These are phyloP conservation scores for Sebastes nivosus DNA, from an alignment of 2,797 vertebrate species.

Conservation along the genomic window DNA sequence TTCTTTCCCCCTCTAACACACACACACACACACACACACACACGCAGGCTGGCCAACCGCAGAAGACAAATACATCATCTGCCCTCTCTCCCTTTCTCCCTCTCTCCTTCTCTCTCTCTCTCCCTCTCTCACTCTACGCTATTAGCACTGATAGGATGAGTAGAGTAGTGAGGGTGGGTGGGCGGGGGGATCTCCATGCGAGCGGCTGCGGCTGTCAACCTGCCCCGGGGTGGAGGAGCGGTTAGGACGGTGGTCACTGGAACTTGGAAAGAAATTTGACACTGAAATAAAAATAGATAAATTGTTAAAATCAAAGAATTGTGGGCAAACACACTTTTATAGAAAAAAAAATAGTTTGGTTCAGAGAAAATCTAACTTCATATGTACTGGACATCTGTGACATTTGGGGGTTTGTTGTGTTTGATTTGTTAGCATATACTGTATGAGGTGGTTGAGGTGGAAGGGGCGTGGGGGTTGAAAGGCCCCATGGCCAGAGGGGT, in stretches of 20 bases:
- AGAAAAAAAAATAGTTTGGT: neutral
- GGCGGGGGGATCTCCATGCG: neutral
- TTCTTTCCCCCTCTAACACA: neutral
- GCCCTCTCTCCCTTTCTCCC: conserved; percentile 28
- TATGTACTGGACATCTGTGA: conserved; percentile 24
- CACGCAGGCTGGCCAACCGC: conserved; percentile 32
- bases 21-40: conserved; percentile 19
- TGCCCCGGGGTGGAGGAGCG: conserved; percentile 19
- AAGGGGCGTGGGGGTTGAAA: conserved; percentile 26
- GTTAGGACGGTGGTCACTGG: conserved; percentile 24
- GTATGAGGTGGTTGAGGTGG: conserved; percentile 1
- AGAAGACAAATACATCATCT: conserved; percentile 77
- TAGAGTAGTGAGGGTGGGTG: neutral
- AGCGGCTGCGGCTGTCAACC: conserved; percentile 26
- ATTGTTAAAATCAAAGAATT: neutral
- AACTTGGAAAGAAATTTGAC: neutral
- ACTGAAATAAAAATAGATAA: neutral
- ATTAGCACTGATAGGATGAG: conserved; percentile 61
- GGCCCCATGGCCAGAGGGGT: conserved; percentile 70
- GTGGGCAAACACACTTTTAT: neutral
- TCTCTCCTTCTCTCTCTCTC: neutral
- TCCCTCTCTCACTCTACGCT: conserved; percentile 1
- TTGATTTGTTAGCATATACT: conserved; percentile 28
- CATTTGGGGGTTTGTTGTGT: conserved; percentile 4
- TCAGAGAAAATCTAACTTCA: neutral